Evolutionary conservation across 2,797 vertebrate species (phyloP).

Genomic region (Pantherophis alleghaniensis): DNA sequence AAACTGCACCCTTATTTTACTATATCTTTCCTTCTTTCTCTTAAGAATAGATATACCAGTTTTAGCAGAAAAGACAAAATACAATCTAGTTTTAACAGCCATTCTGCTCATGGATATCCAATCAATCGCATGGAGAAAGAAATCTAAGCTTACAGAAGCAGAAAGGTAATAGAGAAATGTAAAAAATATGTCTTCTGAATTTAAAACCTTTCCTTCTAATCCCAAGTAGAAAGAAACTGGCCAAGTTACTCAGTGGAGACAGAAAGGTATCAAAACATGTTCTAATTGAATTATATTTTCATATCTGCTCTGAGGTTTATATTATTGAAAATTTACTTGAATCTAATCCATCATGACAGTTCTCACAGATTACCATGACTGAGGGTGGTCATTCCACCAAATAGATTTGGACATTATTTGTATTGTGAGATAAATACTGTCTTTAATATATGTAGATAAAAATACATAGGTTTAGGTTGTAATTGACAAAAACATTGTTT

Average conservation of each 20-base stretch:
- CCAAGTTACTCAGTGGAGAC: background rate
- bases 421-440: background rate
- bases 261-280: background rate
- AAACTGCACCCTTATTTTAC: background rate
- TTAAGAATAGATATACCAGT: background rate
- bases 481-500: conserved; percentile 10
- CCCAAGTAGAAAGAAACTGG: background rate
- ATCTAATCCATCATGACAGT: background rate
- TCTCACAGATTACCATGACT: background rate
- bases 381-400: background rate
- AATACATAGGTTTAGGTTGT: conserved; percentile 18
- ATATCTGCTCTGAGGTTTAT: background rate
- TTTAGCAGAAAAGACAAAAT: background rate
- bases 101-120: background rate
- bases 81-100: background rate
- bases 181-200: background rate
- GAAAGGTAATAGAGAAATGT: background rate
- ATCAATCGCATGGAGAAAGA: background rate
- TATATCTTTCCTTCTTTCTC: background rate
- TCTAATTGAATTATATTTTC: background rate
- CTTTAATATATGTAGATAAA: conserved; percentile 2
- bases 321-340: background rate
- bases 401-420: background rate
- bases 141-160: background rate
- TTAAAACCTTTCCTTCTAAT: background rate